Conservation (phyloP, 1,140 invertebrate genomes). For the Tetranychus cinnabarinus region DNA sequence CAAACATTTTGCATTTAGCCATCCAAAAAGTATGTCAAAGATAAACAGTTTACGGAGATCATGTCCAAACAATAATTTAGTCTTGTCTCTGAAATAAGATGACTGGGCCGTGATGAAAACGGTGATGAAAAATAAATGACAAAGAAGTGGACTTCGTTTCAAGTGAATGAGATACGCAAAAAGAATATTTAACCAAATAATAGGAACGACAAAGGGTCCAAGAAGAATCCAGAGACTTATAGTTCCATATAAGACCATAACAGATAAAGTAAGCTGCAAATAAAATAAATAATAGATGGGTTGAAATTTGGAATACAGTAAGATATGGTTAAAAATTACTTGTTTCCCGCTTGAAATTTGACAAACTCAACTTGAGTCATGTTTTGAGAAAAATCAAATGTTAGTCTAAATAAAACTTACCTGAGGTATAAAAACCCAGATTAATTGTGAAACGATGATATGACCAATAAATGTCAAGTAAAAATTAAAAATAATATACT, state of each 20-base stretch:
- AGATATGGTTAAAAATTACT: neutral
- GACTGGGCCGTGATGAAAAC: neutral
- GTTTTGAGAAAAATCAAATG: neutral
- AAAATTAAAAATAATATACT: neutral
- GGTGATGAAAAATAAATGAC: neutral
- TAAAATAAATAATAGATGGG: neutral
- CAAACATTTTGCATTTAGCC: constrained; percentile 11
- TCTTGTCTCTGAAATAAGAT: neutral
- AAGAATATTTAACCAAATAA: neutral
- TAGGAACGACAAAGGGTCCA: neutral
- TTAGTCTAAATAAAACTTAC: neutral
- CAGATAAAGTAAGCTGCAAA: neutral
- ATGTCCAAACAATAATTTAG: neutral
- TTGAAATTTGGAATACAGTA: neutral
- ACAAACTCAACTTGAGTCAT: neutral
- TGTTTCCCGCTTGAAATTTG: neutral
- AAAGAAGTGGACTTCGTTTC: neutral
- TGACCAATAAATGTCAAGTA: neutral
- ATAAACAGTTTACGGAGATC: constrained; percentile 5
- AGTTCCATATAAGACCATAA: neutral
- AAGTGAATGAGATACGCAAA: neutral
- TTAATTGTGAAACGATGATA: neutral
- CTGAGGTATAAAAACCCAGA: neutral
- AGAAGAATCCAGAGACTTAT: neutral
- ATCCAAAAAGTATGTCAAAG: constrained; percentile 12